Percentiles rank a stretch among this genome's conserved stretches.
phyloP scores from a whole-genome alignment of 2,113 vertebrate genomes.

The Rhinoptilus africanus region DNA sequence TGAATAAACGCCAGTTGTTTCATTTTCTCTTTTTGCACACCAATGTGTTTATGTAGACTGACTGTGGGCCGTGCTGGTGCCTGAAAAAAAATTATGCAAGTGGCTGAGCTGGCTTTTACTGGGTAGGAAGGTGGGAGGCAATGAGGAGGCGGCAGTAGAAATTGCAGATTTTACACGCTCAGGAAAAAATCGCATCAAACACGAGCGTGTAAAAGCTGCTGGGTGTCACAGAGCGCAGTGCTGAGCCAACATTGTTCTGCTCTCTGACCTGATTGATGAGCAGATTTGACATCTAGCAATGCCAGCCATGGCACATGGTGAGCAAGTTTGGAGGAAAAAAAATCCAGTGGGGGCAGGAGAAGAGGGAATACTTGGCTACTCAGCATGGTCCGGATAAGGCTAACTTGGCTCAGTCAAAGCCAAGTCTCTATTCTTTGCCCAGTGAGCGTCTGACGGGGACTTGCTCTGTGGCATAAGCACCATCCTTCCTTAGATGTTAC shows the following conservation, averaged over 20 bases:
- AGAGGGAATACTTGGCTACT: not conserved
- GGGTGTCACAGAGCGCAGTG: not conserved
- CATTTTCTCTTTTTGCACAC: not conserved
- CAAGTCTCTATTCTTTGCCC: not conserved
- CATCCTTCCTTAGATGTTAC: not conserved
- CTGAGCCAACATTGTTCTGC: not conserved
- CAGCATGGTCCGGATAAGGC: not conserved
- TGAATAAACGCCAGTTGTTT: not conserved
- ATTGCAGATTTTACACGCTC: not conserved
- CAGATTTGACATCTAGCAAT: not conserved
- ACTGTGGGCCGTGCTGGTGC: not conserved
- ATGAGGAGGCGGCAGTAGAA: not conserved
- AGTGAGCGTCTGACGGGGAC: not conserved
- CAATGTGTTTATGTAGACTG: not conserved
- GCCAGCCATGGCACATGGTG: not conserved
- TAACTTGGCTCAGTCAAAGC: not conserved
- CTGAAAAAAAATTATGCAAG: not conserved
- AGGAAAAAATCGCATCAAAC: not conserved
- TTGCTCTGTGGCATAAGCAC: not conserved
- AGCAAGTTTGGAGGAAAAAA: not conserved
- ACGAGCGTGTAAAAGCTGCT: not conserved
- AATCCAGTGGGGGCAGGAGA: not conserved
- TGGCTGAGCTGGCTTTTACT: not conserved
- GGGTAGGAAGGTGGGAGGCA: not conserved
- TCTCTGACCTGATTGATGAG: not conserved